A percentile compares a stretch with the other conserved stretches of the same genome.
phyloP scores from a whole-genome alignment of 2,797 vertebrate genomes.

The Poecilia wingei region DNA sequence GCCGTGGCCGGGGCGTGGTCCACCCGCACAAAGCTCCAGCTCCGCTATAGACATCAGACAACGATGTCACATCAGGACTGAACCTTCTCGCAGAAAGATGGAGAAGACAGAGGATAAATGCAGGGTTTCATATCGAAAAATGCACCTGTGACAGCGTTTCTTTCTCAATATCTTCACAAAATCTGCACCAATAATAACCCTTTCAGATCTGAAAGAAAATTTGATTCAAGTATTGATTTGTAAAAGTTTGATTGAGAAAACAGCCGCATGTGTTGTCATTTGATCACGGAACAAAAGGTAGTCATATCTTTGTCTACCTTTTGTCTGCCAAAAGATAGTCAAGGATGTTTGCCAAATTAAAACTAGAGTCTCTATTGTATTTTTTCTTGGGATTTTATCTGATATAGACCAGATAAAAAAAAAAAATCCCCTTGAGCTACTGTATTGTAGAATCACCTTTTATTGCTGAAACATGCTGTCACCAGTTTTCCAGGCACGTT shows the following conservation, averaged over 20 bases:
- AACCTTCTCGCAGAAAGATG: not conserved
- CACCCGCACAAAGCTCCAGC: conserved; percentile 54
- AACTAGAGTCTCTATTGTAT: not conserved
- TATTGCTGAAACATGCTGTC: not conserved
- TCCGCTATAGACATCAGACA: conserved; percentile 21
- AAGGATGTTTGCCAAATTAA: not conserved
- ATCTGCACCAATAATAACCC: not conserved
- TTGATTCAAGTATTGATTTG: not conserved
- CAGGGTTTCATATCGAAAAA: not conserved
- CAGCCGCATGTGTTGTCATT: not conserved
- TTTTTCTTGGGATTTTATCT: not conserved
- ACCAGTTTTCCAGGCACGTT: not conserved
- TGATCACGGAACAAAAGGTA: not conserved
- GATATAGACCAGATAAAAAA: not conserved
- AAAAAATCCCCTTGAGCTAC: not conserved
- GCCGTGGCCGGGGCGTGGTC: conserved; percentile 74
- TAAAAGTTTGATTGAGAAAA: not conserved
- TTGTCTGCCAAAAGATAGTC: too few species aligned
- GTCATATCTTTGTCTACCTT: not conserved
- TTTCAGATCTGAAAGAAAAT: not conserved
- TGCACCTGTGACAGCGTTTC: not conserved
- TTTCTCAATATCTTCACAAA: not conserved
- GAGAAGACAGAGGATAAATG: not conserved
- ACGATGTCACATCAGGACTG: conserved; percentile 13
- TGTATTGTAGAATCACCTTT: not conserved